Evolutionary conservation across 2,797 vertebrate species (phyloP).

Genomic region (Catamblyrhynchus diadema): DNA sequence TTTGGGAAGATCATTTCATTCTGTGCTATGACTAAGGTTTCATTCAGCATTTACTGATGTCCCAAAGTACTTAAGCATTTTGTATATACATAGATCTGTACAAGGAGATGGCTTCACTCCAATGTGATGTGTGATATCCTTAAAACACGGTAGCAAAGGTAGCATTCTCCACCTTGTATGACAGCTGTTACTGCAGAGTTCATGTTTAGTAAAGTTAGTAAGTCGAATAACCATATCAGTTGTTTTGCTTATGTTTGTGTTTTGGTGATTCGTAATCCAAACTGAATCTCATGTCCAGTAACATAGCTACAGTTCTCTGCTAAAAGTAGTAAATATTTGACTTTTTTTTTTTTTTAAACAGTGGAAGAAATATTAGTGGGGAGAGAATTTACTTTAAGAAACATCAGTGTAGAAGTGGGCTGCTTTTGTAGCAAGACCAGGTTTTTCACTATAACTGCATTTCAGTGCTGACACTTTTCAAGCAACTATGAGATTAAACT

Average conservation of each 20-base stretch:
- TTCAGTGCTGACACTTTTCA: not conserved
- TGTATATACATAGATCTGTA: not conserved
- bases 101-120: not conserved
- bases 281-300: not conserved
- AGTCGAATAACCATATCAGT: accelerated
- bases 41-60: not conserved
- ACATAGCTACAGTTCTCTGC: not conserved
- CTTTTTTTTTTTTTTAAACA: not conserved
- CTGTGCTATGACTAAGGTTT: not conserved
- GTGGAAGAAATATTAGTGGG: not conserved
- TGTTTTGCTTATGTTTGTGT: accelerated
- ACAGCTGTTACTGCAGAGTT: not conserved
- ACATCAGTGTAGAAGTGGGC: not conserved
- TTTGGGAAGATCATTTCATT: not conserved
- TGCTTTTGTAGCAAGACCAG: not conserved
- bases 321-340: not conserved
- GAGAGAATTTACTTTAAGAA: not conserved
- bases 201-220: not conserved
- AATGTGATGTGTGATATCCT: not conserved
- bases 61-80: not conserved
- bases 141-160: not conserved
- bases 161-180: not conserved
- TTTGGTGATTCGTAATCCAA: not conserved
- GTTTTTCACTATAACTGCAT: not conserved
- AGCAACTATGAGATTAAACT: not conserved